These are phyloP conservation scores for Auanema freiburgensis DNA, from an alignment of 2,888 invertebrate species.

Conservation along the genomic window DNA sequence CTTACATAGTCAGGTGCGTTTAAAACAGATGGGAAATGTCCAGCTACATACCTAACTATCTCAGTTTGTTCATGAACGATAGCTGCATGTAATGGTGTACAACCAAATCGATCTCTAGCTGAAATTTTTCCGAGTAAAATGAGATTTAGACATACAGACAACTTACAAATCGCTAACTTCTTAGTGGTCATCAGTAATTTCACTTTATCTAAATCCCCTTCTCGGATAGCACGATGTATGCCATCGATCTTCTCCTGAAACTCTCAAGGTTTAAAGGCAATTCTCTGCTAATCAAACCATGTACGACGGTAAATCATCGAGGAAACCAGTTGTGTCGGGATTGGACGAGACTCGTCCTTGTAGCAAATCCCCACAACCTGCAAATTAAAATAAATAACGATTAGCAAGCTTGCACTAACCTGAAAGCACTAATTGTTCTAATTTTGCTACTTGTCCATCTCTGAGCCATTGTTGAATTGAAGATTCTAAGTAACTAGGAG, in stretches of 20 bases:
- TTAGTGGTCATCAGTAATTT: slow-evolving; percentile 80
- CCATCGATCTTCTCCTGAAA: slow-evolving; percentile 82
- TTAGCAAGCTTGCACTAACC: slow-evolving; percentile 18
- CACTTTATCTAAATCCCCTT: slow-evolving; percentile 80
- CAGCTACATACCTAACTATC: slow-evolving; percentile 75
- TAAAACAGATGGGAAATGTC: slow-evolving; percentile 77
- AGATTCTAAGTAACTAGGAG: slow-evolving; percentile 64
- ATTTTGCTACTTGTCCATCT: slow-evolving; percentile 56
- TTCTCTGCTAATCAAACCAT: slow-evolving; percentile 31
- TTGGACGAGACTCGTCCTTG: slow-evolving; percentile 69
- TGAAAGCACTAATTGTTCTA: slow-evolving; percentile 60
- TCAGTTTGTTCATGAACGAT: slow-evolving; percentile 77
- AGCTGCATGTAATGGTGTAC: slow-evolving; percentile 78
- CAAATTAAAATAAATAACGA: background rate
- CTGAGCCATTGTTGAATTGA: slow-evolving; percentile 85
- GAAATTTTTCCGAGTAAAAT: slow-evolving; percentile 14
- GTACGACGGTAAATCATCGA: slow-evolving; percentile 48
- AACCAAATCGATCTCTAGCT: slow-evolving; percentile 48
- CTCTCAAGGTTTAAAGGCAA: background rate
- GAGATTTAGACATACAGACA: background rate
- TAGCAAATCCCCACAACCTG: slow-evolving; percentile 79
- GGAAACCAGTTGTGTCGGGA: slow-evolving; percentile 54
- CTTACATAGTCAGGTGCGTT: slow-evolving; percentile 69
- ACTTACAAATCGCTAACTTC: slow-evolving; percentile 78
- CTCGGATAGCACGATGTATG: slow-evolving; percentile 81